A percentile compares a stretch with the other conserved stretches of the same genome.
Evolutionary conservation across 2,888 invertebrate genomes (phyloP).

Genomic region (Xylota segnis): DNA sequence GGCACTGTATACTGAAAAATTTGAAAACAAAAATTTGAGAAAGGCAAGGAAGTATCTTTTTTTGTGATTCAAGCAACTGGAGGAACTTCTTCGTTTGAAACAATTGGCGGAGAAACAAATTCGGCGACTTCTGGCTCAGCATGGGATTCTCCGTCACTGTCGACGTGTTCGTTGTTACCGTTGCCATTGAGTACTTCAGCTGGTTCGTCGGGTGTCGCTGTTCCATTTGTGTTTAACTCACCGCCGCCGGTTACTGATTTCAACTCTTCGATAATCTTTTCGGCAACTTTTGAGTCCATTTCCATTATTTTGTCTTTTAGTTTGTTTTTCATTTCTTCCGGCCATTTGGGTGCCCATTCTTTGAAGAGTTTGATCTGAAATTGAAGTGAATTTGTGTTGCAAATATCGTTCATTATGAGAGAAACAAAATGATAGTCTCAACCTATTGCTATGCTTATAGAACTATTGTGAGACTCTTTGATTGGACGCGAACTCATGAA

Average conservation of each 20-base stretch:
- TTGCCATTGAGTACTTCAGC: slow-evolving; percentile 72
- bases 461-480: no score
- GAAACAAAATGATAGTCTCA: no score
- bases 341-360: slow-evolving; percentile 94
- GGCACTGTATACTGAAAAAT: slow-evolving; percentile 27
- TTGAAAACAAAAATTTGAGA: slow-evolving; percentile 14
- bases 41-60: background rate
- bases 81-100: slow-evolving; percentile 77
- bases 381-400: background rate
- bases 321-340: slow-evolving; percentile 89
- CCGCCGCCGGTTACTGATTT: slow-evolving; percentile 68
- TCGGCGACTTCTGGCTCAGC: slow-evolving; percentile 75
- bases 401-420: background rate
- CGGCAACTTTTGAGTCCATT: slow-evolving; percentile 89
- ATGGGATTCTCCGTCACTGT: slow-evolving; percentile 79
- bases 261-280: slow-evolving; percentile 87
- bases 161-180: slow-evolving; percentile 80
- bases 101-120: slow-evolving; percentile 41
- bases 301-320: slow-evolving; percentile 89
- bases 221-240: slow-evolving; percentile 70
- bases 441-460: no score
- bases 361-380: slow-evolving; percentile 91
- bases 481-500: no score
- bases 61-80: slow-evolving; percentile 77
- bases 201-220: slow-evolving; percentile 45